A percentile compares a stretch with the other conserved stretches of the same genome.
Evolutionary conservation across 2,888 invertebrate genomes (phyloP).

Genomic region (Eudiplozoon nipponicum): DNA sequence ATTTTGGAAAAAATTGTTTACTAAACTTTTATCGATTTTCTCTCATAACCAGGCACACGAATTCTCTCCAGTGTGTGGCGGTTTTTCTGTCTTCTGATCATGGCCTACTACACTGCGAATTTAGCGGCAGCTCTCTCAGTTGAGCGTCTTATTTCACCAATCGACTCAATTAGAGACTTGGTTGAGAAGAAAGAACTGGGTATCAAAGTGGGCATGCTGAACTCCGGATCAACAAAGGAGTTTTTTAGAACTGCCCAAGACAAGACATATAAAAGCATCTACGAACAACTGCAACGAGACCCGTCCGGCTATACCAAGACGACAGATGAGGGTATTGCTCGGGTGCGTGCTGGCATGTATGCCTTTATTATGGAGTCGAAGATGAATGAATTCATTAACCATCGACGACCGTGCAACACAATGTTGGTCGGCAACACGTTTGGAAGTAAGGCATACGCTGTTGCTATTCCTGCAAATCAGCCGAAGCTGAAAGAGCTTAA

Average conservation of each 20-base stretch:
- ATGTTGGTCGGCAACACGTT: conserved; percentile 13
- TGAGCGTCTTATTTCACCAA: conserved; percentile 65
- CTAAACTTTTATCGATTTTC: too few relatives aligned
- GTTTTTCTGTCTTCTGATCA: conserved; percentile 74
- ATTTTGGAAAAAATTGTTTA: too few relatives aligned
- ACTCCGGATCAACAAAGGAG: conserved; percentile 48
- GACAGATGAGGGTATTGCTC: conserved; percentile 10
- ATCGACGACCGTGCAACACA: conserved; percentile 15
- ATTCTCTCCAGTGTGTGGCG: conserved; percentile 62
- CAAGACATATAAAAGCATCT: conserved; percentile 12
- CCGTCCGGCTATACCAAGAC: conserved; percentile 6
- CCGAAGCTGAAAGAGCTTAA: conserved; percentile 1
- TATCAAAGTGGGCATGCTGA: conserved; percentile 37
- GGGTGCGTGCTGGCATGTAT: conserved; percentile 16
- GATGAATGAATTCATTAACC: conserved; percentile 16
- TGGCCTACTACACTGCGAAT: conserved; percentile 78
- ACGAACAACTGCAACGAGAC: conserved; percentile 11
- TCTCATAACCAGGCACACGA: too few relatives aligned
- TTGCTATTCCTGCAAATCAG: conserved; percentile 2
- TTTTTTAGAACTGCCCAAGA: conserved; percentile 41
- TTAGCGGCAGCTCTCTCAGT: conserved; percentile 61
- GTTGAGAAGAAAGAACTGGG: conserved; percentile 35
- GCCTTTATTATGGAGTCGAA: conserved; percentile 18
- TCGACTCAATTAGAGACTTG: conserved; percentile 52
- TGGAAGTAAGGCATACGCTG: conserved; percentile 11